Evolutionary conservation across 2,113 vertebrate genomes (phyloP).

Genomic region (Colinus virginianus): DNA sequence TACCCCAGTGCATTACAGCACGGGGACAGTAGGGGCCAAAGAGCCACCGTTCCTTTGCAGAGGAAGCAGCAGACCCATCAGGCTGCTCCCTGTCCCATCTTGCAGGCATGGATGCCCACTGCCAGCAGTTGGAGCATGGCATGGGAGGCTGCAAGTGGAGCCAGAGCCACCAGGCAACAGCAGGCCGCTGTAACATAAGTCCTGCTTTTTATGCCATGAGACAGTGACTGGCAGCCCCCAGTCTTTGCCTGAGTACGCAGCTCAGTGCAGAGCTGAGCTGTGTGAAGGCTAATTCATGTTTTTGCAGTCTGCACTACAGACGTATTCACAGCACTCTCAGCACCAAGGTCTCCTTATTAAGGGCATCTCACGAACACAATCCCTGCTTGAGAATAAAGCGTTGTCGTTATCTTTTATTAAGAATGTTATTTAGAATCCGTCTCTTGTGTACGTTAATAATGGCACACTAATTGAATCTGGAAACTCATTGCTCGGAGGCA

Average conservation of each 20-base stretch:
- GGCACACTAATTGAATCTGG: conserved; percentile 10
- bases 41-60: neutral
- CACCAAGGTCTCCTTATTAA: neutral
- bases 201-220: neutral
- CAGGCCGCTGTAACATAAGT: neutral
- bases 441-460: neutral
- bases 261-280: neutral
- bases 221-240: neutral
- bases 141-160: neutral
- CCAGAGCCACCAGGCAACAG: neutral
- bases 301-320: neutral
- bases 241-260: rapidly evolving
- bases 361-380: neutral
- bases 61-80: neutral
- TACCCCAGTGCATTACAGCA: neutral
- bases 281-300: neutral
- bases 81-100: neutral
- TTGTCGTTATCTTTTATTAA: neutral
- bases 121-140: rapidly evolving
- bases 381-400: neutral
- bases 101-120: neutral
- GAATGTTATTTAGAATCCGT: neutral
- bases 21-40: neutral
- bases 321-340: rapidly evolving
- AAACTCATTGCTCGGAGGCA: neutral